Percentiles rank a stretch among this genome's conserved stretches.
These are phyloP conservation scores for Belonocnema kinseyi DNA, from an alignment of 1,140 invertebrate genomes.

Conservation along the genomic window DNA sequence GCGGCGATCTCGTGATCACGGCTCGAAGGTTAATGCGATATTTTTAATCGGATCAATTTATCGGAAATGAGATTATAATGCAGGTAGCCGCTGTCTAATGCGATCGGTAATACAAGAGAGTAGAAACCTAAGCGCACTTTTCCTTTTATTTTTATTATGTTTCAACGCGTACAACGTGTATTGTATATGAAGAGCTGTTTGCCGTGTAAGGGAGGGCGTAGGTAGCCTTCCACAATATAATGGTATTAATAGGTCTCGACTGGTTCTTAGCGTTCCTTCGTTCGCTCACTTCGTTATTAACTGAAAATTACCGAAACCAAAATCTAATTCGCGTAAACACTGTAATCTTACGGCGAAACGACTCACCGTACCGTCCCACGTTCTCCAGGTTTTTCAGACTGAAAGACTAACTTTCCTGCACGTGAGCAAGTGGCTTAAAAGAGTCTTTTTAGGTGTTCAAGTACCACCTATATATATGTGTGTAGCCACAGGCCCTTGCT, in stretches of 20 bases:
- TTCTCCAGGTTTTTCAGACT: conserved; percentile 18
- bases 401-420: conserved; percentile 13
- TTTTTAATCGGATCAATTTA: conserved; percentile 64
- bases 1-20: conserved; percentile 39
- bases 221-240: conserved; percentile 54
- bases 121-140: conserved; percentile 25
- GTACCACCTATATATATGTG: neutral
- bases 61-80: conserved; percentile 68
- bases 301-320: conserved; percentile 68
- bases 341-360: conserved; percentile 55
- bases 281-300: conserved; percentile 62
- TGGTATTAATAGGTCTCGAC: conserved; percentile 56
- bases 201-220: conserved; percentile 34
- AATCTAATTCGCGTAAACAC: conserved; percentile 69
- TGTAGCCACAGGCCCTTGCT: neutral
- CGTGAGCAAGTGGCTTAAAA: conserved; percentile 26
- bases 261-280: conserved; percentile 33
- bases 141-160: conserved; percentile 35
- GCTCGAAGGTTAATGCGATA: conserved; percentile 21
- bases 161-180: conserved; percentile 3
- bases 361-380: conserved; percentile 34
- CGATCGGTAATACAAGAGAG: conserved; percentile 9
- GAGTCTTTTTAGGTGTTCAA: conserved; percentile 26
- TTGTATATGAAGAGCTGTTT: conserved; percentile 20
- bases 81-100: conserved; percentile 51